Evolutionary conservation across 2,113 vertebrate species (phyloP), one percentile per base, ranked within the genome.

Genomic region (Cairina moschata): DNA sequence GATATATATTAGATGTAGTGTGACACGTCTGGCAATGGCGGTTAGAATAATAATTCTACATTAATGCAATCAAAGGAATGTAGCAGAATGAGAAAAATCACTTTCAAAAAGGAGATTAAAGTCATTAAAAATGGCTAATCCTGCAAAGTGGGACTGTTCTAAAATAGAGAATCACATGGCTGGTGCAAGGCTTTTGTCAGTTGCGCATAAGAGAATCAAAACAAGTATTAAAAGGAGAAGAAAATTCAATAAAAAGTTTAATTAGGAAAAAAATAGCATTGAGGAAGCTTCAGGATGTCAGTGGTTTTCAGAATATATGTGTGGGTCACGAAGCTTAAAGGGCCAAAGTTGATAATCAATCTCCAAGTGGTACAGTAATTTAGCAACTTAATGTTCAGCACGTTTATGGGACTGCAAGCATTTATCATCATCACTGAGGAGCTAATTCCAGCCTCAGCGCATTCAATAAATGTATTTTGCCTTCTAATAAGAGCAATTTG

Each of bases 61-160:
- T 97, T 98, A 97, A 97, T 97, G 96, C 93, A 96, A 98, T 97
- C 97, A 97, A 98, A 98, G 96, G 97, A 98, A 97, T 95, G 95
- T 77, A 97, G 90, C 96, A 97, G 98, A 98, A 98, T 98, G 95
- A 97, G 97, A 97, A 97, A 98, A 98, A 98, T 98, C 97, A 97
- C 97, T 98, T 98, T 98, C 96, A 97, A 98, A 98, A 98, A 97
- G 98, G 97, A 99, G 98, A 99, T 98, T 99, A 98, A 98, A 98
- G 98, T 99, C 98, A 99, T 99, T 99, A 98, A 98, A 99, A 98
- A 98, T 98, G 97, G 98, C 98, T 99, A 99, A 99, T 99, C 98
- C 98, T 98, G 97, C 98, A 98, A 98, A 99, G 98, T 98, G 98
- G 98, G 98, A 98, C 98, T 98, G 98, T 97, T 98, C 98, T 98